Evolutionary conservation across 2,797 vertebrate genomes (phyloP).

Genomic region (Myotis pilosus): DNA sequence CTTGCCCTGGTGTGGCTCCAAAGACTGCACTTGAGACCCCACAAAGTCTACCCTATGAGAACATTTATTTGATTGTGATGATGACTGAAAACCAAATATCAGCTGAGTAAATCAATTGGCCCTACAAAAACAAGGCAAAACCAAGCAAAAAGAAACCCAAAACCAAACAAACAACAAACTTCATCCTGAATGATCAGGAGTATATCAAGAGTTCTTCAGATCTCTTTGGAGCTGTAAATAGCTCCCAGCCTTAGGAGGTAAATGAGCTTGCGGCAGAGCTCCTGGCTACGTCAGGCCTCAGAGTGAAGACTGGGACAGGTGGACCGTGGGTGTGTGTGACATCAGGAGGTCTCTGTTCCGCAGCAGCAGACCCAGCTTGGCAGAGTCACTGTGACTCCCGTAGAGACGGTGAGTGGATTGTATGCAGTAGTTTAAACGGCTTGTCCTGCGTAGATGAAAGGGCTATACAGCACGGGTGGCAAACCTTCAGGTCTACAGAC

Average conservation of each 20-base stretch:
- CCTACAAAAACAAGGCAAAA: slow-evolving; percentile 31
- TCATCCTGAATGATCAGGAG: background rate
- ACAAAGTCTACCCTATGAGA: background rate
- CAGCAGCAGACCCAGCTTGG: background rate
- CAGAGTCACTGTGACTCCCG: background rate
- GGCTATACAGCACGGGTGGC: background rate
- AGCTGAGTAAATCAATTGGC: background rate
- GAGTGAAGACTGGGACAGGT: background rate
- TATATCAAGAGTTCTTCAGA: slow-evolving; percentile 48
- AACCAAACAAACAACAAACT: background rate
- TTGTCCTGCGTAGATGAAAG: background rate
- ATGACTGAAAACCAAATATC: slow-evolving; percentile 4
- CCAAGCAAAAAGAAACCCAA: slow-evolving; percentile 6
- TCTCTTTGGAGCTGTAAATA: slow-evolving; percentile 58
- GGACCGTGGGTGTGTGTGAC: background rate
- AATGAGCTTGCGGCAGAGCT: slow-evolving; percentile 26
- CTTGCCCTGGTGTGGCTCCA: background rate
- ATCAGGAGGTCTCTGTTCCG: background rate
- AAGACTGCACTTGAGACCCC: background rate
- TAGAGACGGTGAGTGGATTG: background rate
- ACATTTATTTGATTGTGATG: background rate
- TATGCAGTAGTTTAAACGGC: background rate
- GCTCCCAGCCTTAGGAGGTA: slow-evolving; percentile 50
- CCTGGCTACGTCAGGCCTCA: background rate
- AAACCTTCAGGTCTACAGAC: background rate